These are phyloP conservation scores for Cotesia congregata DNA, from an alignment of 2,888 invertebrate species.

Conservation along the genomic window DNA sequence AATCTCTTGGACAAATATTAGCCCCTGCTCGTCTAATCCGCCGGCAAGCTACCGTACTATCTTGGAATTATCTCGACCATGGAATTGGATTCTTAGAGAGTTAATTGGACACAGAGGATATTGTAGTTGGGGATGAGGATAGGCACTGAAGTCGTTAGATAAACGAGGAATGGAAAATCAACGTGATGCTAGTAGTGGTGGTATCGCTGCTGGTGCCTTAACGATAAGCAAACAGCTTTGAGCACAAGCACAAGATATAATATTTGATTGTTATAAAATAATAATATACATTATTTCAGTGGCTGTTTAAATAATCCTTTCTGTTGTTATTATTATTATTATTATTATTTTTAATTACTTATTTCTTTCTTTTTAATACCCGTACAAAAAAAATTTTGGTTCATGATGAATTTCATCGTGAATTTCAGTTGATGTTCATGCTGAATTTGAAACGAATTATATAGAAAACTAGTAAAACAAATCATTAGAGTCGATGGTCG, in stretches of 20 bases:
- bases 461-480: too few relatives aligned
- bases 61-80: constrained; percentile 60
- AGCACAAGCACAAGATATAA: constrained; percentile 22
- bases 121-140: constrained; percentile 10
- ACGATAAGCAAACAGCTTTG: constrained; percentile 31
- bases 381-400: too few relatives aligned
- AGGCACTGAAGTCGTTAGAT: constrained; percentile 31
- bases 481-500: too few relatives aligned
- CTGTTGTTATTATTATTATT: neutral
- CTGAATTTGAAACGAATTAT: too few relatives aligned
- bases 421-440: too few relatives aligned
- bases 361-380: neutral
- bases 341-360: neutral
- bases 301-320: neutral
- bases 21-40: constrained; percentile 41
- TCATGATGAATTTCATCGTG: too few relatives aligned
- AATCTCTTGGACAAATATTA: constrained; percentile 47
- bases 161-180: constrained; percentile 32
- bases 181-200: constrained; percentile 17
- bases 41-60: constrained; percentile 51
- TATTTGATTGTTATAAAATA: constrained; percentile 20
- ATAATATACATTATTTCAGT: constrained; percentile 4
- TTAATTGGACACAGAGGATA: constrained; percentile 58
- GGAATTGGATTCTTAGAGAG: constrained; percentile 59
- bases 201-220: constrained; percentile 23